Evolutionary conservation across 2,888 invertebrate genomes (phyloP).

Genomic region (Elmis aenea): DNA sequence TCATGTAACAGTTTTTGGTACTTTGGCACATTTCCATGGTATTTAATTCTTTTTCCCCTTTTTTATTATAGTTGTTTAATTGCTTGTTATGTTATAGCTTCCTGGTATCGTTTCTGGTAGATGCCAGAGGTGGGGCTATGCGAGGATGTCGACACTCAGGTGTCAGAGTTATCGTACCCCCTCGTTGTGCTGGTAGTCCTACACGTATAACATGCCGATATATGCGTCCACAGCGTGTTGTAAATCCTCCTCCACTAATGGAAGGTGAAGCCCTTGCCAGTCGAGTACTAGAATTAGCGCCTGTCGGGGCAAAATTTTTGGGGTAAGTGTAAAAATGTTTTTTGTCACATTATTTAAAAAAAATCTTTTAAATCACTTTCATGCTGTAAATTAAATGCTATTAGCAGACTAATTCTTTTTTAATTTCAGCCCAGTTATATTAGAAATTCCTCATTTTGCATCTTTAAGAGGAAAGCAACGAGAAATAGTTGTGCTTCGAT

Average conservation of each 20-base stretch:
- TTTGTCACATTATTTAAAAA: background rate
- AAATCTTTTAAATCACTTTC: background rate
- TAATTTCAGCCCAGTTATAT: conserved; percentile 72
- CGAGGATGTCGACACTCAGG: conserved; percentile 97
- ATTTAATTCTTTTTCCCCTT: background rate
- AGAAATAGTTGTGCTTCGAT: conserved; percentile 92
- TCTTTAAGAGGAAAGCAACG: conserved; percentile 89
- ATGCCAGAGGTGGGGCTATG: conserved; percentile 98
- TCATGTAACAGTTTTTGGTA: too few species aligned
- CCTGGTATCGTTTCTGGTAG: conserved; percentile 98
- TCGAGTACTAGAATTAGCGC: conserved; percentile 90
- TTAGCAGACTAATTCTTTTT: background rate
- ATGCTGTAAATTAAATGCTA: background rate
- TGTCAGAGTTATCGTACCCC: conserved; percentile 93
- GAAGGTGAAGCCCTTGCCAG: conserved; percentile 98
- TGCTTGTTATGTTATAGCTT: conserved; percentile 73
- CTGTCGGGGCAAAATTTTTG: conserved; percentile 92
- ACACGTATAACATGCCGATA: conserved; percentile 95
- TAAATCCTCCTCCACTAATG: conserved; percentile 93
- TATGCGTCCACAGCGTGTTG: conserved; percentile 64
- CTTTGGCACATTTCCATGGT: background rate
- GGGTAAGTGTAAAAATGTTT: conserved; percentile 60
- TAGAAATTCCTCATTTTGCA: conserved; percentile 97
- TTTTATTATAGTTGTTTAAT: background rate
- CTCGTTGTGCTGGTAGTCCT: conserved; percentile 90